Evolutionary conservation across 2,797 vertebrate genomes (phyloP).

Genomic region (Rallus crepitans): DNA sequence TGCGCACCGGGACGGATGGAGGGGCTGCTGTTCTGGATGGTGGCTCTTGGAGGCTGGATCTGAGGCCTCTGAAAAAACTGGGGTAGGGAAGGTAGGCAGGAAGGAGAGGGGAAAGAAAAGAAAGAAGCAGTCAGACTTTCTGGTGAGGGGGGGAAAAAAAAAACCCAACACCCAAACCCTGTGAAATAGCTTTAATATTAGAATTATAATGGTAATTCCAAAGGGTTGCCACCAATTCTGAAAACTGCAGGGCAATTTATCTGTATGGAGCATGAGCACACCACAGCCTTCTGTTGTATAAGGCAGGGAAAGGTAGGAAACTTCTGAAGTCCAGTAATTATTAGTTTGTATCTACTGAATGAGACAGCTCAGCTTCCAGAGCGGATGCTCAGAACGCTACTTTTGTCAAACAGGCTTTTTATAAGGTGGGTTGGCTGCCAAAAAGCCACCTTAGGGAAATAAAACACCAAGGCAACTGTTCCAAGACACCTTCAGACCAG

Average conservation of each 20-base stretch:
- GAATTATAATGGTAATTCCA: neutral
- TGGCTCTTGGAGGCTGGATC: constrained; percentile 91
- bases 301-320: neutral
- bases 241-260: constrained; percentile 20
- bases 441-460: neutral
- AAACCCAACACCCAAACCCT: too few species aligned
- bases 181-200: neutral
- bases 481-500: neutral
- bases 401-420: neutral
- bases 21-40: constrained; percentile 90
- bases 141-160: neutral
- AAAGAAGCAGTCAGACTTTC: neutral
- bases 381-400: accelerated
- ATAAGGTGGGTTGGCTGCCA: neutral
- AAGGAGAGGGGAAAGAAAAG: neutral
- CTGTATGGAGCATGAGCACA: neutral
- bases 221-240: constrained; percentile 33
- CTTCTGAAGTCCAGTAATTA: neutral
- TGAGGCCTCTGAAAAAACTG: constrained; percentile 98
- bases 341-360: neutral
- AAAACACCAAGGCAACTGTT: neutral
- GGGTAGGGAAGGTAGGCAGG: neutral
- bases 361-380: neutral
- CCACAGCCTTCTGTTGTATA: neutral
- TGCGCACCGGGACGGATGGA: constrained; percentile 93